A percentile compares a stretch with the other conserved stretches of the same genome.
These are phyloP conservation scores for Hyaena hyaena DNA, from an alignment of 2,113 vertebrate genomes.

Conservation along the genomic window DNA sequence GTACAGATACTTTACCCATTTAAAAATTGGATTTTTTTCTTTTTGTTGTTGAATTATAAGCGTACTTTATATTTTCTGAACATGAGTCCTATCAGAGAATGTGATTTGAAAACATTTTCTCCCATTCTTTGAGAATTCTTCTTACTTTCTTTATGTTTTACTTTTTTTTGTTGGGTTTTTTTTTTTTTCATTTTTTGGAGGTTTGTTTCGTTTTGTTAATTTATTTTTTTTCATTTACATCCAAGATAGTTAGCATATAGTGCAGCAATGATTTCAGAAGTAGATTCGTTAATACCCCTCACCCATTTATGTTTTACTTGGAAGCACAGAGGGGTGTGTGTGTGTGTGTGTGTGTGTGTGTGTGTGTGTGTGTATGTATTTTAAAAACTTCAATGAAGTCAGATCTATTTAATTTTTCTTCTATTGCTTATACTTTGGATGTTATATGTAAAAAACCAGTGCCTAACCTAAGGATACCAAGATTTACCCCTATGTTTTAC, in stretches of 20 bases:
- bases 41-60: neutral
- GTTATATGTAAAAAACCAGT: neutral
- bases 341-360: too few species aligned
- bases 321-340: neutral
- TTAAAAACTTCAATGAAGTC: neutral
- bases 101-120: constrained; percentile 2
- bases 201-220: too few species aligned
- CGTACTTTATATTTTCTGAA: neutral
- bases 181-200: too few species aligned
- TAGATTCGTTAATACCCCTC: too few species aligned
- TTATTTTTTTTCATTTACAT: too few species aligned
- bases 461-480: neutral
- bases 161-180: neutral
- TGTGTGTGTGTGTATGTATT: neutral
- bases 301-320: neutral
- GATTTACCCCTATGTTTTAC: neutral
- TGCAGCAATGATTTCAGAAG: too few species aligned
- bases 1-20: neutral
- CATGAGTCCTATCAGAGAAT: neutral
- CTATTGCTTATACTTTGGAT: neutral
- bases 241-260: too few species aligned
- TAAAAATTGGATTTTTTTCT: neutral
- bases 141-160: neutral
- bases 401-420: neutral
- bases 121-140: neutral